Base-by-base conservation (phyloP, 2,797 vertebrate genomes). In the Pseudotriccus pelzelni region DNA sequence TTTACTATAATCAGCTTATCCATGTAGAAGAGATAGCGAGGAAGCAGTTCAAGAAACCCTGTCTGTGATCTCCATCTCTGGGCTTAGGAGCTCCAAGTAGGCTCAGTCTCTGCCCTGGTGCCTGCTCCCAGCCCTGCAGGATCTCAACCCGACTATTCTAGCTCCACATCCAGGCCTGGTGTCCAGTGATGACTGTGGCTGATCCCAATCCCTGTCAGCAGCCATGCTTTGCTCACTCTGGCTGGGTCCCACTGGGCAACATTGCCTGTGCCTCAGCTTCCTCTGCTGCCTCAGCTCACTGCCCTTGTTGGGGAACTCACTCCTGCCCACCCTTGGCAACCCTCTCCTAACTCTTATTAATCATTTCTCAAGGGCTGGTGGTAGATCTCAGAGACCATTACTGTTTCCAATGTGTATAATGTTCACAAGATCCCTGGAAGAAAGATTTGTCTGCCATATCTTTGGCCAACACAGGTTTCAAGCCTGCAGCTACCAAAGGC, bases 241-340 rank as follows among this genome's bases (percentile, higher is more conserved):
- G 6, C 10, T 56, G 34, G 44, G 6, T 37, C 28, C 21, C 63
- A 13, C 53, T 60, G 41, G 15, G 9, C 37, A 7, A 5, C 4
- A 22, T 7, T 70, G 32, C 8, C 44, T 32, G 20, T 4, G 3
- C 28, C 44, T 32, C 44, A 63, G 20, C 23, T 30, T 86, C 59
- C 22, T 8, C 25, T 0, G 0, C 34, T 37, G 30, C 8, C n/a
- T 13, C 37, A 46, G 10, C 3, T 74, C 9, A 37, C 11, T 3
- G 3, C 47, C 16, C 3, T 52, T 12, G 5, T 8, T 4, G 4
- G 14, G 27, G 5, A 62, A 0, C 20, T 30, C 8, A 17, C 14
- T 78, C 27, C 16, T 43, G 7, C 34, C 41, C 4, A 0, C 44
- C 25, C 15, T 24, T 46, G 72, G 14, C 56, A 59, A n/a, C 34